phyloP scores from a whole-genome alignment of 2,888 invertebrate genomes.

The Trichopria drosophilae region DNA sequence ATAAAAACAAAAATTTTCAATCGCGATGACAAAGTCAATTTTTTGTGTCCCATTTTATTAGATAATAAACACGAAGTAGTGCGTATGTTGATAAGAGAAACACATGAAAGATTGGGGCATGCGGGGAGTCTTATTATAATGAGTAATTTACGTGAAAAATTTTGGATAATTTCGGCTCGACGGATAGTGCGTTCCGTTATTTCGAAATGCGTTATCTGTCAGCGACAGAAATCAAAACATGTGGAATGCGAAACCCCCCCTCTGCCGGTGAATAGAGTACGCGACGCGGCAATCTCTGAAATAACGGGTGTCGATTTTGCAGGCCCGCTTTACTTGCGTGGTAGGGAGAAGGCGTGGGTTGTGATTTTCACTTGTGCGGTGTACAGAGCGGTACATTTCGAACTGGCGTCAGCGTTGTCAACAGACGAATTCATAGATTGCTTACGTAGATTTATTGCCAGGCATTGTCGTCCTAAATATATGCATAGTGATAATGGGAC shows the following conservation, averaged over 20 bases:
- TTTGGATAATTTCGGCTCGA: not conserved
- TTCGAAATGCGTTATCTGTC: not conserved
- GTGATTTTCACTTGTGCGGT: not conserved
- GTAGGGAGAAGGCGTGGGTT: too few relatives aligned
- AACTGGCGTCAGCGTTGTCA: not conserved
- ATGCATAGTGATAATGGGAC: not conserved
- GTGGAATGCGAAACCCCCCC: not conserved
- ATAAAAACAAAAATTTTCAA: conserved; percentile 3
- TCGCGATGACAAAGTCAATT: conserved; percentile 2
- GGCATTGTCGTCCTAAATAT: not conserved
- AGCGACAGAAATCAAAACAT: not conserved
- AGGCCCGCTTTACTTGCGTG: not conserved
- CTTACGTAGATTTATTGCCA: not conserved
- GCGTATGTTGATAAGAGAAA: not conserved
- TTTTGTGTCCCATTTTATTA: conserved; percentile 10
- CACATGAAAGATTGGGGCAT: not conserved
- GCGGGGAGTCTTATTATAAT: not conserved
- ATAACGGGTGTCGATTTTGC: conserved; percentile 3
- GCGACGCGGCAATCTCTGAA: not conserved
- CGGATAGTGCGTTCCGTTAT: not conserved
- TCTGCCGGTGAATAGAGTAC: too few relatives aligned
- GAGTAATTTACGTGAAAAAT: not conserved
- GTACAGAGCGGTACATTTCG: not conserved
- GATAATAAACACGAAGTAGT: conserved; percentile 1
- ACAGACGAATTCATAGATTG: not conserved